Evolutionary conservation across 2,888 invertebrate species (phyloP), one percentile per base, ranked within the genome.

Genomic region (Acleris emargana): DNA sequence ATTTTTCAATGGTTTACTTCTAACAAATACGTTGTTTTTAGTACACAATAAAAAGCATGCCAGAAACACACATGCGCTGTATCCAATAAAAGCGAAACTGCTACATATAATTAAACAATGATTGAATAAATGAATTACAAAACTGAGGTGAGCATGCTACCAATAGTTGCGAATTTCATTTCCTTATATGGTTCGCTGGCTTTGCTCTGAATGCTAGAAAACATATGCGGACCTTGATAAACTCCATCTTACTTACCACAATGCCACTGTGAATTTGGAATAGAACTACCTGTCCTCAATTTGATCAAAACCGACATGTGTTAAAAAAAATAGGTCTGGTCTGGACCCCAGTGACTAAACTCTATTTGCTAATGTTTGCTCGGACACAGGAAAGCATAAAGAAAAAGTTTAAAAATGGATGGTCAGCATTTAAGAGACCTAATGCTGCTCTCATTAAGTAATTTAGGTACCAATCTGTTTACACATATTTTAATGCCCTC

Each of bases 41-140:
- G 54, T 60, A 64, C 59, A 64, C 50, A 64, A 64, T 18, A 58
- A 58, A 20, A 57, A 60, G 50, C 64, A 64, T 64, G 59, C 64
- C 57, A 28, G 54, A 58, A 59, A 64, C 64, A 64, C 64, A 50
- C 64, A 64, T 64, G 64, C 64, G 20, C 43, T 45, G 53, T 59
- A 49, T 32, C 42, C 50, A 50, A 64, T 32, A 50, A 42, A 64
- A 64, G 64, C 59, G 25, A 50, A 43, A 54, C 28, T 38, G 13
- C 54, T 42, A 50, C 42, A 51, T 50, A 38, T 5, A 25, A 57
- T 55, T 5, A 55, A 16, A 43, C 43, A 4, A 28, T 20, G 52
- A 50, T 6, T 16, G 17, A 13, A 32, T 38, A 58, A 58, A 43
- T 49, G 6, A 38, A 38, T 25, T n/a, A 13, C 13, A 18, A 47